Base-by-base conservation (phyloP, 2,797 vertebrate species). In the Hirundo rustica region DNA sequence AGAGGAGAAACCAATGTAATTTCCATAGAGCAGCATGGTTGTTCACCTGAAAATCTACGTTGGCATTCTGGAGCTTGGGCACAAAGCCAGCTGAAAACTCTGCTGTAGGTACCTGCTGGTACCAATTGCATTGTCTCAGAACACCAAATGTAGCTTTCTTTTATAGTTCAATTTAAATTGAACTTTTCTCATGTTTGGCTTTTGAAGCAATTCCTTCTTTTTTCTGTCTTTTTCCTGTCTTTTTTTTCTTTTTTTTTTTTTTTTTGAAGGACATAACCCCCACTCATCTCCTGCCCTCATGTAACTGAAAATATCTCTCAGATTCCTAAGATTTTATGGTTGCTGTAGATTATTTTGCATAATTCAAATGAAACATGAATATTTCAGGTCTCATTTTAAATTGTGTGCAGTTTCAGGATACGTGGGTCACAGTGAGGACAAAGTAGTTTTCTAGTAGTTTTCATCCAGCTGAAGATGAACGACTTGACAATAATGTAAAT, bases 341-440 rank as follows among this genome's bases (percentile, higher is more conserved):
- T 68, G 53, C 34, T 91, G 60, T 88, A 66, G 65, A 84, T 94
- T 70, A 77, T 61, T 95, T 58, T 92, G 67, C 90, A 92, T 91
- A 89, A 92, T 96, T 97, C 86, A 95, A 94, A 91, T 60, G 82
- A 85, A 12, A 77, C 11, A 74, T 88, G 11, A 88, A 82, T 94
- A 92, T 95, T 96, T 90, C 44, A 92, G 13, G 38, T 89, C 50
- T 90, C 76, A 76, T 93, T 71, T 95, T 83, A 90, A 93, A 92
- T 42, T 40, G 50, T 25, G 50, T 48, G 51, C 14, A 29, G 72
- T 88, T 91, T 90, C 85, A 95, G 79, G 61, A 30, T 20, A 78
- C 13, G 44, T 2, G 13, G 53, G 74, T 85, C 36, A 71, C 34
- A 64, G 26, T 1, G 11, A 91, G 44, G 74, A 72, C 15, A 71